These are phyloP conservation scores for Drosophila limbata DNA, from an alignment of 2,888 invertebrate genomes.

Conservation along the genomic window DNA sequence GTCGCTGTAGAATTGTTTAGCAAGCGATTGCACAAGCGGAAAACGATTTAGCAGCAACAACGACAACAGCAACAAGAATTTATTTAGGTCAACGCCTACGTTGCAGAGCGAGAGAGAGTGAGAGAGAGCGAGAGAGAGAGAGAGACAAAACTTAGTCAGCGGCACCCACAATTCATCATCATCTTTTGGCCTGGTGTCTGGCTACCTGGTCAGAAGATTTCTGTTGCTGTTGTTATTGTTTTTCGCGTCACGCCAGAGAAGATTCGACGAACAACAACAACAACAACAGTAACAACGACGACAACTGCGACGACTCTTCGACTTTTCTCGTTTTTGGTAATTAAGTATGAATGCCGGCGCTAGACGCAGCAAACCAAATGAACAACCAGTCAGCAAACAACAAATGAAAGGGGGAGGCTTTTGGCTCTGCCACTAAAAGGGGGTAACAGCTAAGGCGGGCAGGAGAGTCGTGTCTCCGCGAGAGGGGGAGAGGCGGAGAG, in stretches of 20 bases:
- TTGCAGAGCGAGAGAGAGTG: slow-evolving; percentile 34
- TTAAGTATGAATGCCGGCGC: slow-evolving; percentile 80
- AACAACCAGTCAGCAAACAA: slow-evolving; percentile 19
- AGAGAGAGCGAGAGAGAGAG: slow-evolving; percentile 12
- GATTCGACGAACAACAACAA: slow-evolving; percentile 35
- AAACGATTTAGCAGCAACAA: slow-evolving; percentile 66
- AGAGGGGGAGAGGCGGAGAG: background rate
- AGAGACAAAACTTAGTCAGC: slow-evolving; percentile 71
- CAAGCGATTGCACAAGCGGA: slow-evolving; percentile 77
- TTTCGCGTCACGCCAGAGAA: slow-evolving; percentile 76
- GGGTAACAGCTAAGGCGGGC: slow-evolving; percentile 4
- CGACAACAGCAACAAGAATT: slow-evolving; percentile 40
- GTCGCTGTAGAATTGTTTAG: slow-evolving; percentile 63
- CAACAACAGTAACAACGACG: slow-evolving; percentile 16
- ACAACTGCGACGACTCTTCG: slow-evolving; percentile 42
- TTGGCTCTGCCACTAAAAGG: slow-evolving; percentile 15
- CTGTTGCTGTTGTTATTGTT: slow-evolving; percentile 22
- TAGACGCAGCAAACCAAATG: slow-evolving; percentile 69
- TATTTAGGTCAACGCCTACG: slow-evolving; percentile 81
- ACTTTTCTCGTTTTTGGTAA: slow-evolving; percentile 68
- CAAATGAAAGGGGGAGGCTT: background rate
- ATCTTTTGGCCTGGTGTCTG: slow-evolving; percentile 52
- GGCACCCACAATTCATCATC: slow-evolving; percentile 78
- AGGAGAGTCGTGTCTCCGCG: too few species aligned
- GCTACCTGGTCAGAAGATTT: slow-evolving; percentile 71